phyloP scores from a whole-genome alignment of 2,888 invertebrate genomes.

The Augochlorella aurata region DNA sequence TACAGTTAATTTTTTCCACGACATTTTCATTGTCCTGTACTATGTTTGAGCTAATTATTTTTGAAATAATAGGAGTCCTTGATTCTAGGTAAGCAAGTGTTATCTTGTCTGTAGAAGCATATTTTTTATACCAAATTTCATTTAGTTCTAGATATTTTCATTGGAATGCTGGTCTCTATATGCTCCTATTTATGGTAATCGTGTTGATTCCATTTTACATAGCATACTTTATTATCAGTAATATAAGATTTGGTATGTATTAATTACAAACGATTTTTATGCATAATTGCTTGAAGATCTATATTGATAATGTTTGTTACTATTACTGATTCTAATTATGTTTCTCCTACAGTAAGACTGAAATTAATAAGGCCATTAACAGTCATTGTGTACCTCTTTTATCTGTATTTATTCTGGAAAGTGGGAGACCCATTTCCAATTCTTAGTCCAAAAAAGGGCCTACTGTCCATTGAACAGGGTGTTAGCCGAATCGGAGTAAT shows the following conservation, averaged over 20 bases:
- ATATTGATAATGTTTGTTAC: neutral
- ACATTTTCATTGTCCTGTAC: constrained; percentile 98
- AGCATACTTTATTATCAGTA: constrained; percentile 95
- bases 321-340: constrained; percentile 1
- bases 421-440: constrained; percentile 99
- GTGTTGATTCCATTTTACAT: constrained; percentile 98
- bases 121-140: constrained; percentile 1
- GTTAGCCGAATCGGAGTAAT: constrained; percentile 99
- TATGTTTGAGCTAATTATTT: constrained; percentile 99
- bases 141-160: constrained; percentile 95
- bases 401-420: constrained; percentile 99
- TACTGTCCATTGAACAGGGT: constrained; percentile 93
- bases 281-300: neutral
- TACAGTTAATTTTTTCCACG: constrained; percentile 97
- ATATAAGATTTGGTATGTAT: constrained; percentile 90
- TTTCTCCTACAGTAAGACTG: constrained; percentile 86
- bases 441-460: constrained; percentile 96
- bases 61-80: constrained; percentile 97
- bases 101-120: constrained; percentile 44
- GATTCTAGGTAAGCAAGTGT: constrained; percentile 89
- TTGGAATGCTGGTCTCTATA: constrained; percentile 96
- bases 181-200: constrained; percentile 96
- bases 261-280: neutral
- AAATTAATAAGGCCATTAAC: constrained; percentile 91
- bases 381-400: constrained; percentile 92